Evolutionary conservation across 1,140 invertebrate genomes (phyloP).

Genomic region (Eurosta solidaginis): DNA sequence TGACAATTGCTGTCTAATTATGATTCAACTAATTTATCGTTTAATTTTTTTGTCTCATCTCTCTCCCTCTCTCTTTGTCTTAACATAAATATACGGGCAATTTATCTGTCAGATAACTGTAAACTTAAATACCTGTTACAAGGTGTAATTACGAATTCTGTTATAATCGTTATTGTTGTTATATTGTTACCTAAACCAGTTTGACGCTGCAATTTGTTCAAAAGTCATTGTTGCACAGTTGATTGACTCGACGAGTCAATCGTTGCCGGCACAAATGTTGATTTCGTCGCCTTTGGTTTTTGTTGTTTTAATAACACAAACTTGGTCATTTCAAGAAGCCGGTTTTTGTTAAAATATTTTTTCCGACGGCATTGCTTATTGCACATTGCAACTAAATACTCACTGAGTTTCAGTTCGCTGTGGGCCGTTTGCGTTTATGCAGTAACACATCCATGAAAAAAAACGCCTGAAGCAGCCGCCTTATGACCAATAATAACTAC

Average conservation of each 20-base stretch:
- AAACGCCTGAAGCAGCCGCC: too few species aligned
- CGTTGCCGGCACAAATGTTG: background rate
- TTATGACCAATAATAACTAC: too few species aligned
- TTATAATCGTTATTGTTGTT: background rate
- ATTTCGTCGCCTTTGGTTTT: background rate
- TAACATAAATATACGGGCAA: background rate
- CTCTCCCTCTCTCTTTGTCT: background rate
- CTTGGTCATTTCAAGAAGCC: slow-evolving; percentile 2
- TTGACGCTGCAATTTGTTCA: background rate
- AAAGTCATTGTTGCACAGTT: background rate
- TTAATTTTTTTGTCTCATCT: background rate
- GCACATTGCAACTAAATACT: background rate
- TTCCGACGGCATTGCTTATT: background rate
- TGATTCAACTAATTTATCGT: background rate
- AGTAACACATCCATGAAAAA: too few species aligned
- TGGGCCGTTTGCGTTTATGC: background rate
- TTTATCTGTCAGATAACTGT: background rate
- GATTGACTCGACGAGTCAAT: background rate
- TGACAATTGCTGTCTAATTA: too few species aligned
- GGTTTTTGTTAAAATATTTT: background rate
- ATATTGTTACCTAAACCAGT: background rate
- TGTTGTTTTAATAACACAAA: background rate
- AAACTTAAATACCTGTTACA: background rate
- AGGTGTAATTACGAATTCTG: background rate
- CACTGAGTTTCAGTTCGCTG: background rate